A percentile compares a stretch with the other conserved stretches of the same genome.
Conservation (phyloP, 2,888 invertebrate genomes). For the Papilio protenor region DNA sequence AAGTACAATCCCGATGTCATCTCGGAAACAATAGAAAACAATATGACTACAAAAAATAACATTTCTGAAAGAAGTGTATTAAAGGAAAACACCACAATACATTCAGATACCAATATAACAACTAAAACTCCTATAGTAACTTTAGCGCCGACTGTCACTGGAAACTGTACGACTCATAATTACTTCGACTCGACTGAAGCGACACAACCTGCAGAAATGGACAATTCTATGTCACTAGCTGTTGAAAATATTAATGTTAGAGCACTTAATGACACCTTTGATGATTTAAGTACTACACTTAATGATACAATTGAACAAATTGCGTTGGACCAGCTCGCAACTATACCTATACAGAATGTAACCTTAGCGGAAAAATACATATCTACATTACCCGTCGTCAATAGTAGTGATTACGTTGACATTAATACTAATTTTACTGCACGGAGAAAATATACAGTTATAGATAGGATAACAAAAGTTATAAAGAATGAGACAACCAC, state of each 20-base stretch:
- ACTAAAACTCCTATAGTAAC: neutral
- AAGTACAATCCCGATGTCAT: neutral
- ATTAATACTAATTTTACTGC: constrained; percentile 17
- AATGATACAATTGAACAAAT: neutral
- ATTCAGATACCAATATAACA: neutral
- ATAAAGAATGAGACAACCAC: constrained; percentile 48
- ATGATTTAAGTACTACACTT: neutral
- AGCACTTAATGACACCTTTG: neutral
- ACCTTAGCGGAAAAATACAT: constrained; percentile 1
- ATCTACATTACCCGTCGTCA: neutral
- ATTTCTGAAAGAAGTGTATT: constrained; percentile 1
- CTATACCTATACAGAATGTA: neutral
- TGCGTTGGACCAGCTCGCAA: constrained; percentile 1
- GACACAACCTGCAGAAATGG: neutral
- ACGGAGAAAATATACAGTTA: constrained; percentile 49
- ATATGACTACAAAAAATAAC: constrained; percentile 10
- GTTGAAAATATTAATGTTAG: constrained; percentile 15
- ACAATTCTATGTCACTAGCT: constrained; percentile 18
- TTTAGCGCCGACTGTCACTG: neutral
- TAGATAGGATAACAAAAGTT: constrained; percentile 56
- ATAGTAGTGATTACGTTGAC: constrained; percentile 15
- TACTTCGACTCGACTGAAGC: neutral
- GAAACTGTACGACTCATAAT: neutral
- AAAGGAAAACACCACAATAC: neutral
- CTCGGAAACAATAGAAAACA: neutral